phyloP scores from a whole-genome alignment of 1,140 invertebrate species.

The Papilio glaucus region DNA sequence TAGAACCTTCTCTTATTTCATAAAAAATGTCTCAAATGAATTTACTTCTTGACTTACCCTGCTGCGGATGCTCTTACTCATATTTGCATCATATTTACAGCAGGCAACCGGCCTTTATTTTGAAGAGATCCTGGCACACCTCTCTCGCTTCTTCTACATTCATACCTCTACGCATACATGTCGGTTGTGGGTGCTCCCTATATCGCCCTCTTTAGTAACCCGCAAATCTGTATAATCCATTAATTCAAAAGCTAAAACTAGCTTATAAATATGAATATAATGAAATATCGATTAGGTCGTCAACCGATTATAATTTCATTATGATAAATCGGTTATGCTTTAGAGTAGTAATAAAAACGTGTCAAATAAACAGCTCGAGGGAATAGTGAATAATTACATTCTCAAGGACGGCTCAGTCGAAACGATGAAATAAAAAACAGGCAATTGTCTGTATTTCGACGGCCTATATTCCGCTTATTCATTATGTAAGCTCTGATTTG shows the following conservation, averaged over 20 bases:
- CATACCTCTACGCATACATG: no score
- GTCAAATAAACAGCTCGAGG: constrained; percentile 5
- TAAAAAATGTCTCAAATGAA: no score
- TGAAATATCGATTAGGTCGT: neutral
- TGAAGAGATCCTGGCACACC: no score
- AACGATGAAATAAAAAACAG: constrained; percentile 23
- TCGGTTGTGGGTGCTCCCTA: no score
- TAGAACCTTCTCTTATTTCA: neutral
- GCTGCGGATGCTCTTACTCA: neutral
- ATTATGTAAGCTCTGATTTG: constrained; percentile 37
- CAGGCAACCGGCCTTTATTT: no score
- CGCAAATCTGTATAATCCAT: no score
- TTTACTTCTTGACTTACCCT: neutral
- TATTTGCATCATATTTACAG: neutral
- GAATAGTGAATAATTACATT: constrained; percentile 21
- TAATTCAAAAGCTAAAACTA: no score
- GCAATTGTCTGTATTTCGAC: constrained; percentile 27
- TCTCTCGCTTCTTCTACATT: no score
- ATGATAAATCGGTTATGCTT: constrained; percentile 15
- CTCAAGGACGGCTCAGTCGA: neutral
- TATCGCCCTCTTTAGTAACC: no score
- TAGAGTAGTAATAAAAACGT: constrained; percentile 4
- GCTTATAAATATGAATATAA: neutral
- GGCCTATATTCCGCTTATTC: constrained; percentile 29
- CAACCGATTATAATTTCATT: constrained; percentile 6